Base-by-base conservation (phyloP, 2,113 vertebrate species). In the Rhea americana region DNA sequence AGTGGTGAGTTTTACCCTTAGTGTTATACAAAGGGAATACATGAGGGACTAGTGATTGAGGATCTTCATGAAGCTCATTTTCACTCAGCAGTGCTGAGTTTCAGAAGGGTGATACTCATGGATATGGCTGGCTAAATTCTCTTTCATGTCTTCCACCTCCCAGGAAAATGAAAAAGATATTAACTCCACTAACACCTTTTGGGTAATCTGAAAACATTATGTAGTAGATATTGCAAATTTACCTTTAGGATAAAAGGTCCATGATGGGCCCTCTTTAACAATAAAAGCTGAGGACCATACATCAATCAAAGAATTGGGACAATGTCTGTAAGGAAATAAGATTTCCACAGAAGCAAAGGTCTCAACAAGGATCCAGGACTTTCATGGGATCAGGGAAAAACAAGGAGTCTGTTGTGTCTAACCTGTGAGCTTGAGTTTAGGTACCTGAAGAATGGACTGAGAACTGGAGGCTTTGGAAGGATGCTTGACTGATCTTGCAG, bases 11-110 rank as follows among this genome's bases (percentile, higher is more conserved):
- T 94, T 89, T 86, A 95, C 86, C 67, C 93, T 95, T 91, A 89
- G 86, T 92, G 81, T 87, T 94, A 94, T 79, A 91, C 32, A 2
- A 74, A 96, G 81, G 93, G 83, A 95, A 59, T 83, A 79, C 93
- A 90, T 73, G 91, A 79, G 93, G 91, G 91, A 87, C 88, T 90
- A 84, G 78, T 47, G 90, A 95, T 82, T 95, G 88, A 95, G 95
- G 93, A 90, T 89, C 92, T 93, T 93, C 96, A 93, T 81, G 94
- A 94, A 95, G 89, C 93, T 94, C 83, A 95, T 93, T 94, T 96
- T 94, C 93, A 51, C 94, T 71, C 81, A 89, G 94, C 83, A 56
- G 94, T 92, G 59, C 81, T 92, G 95, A 93, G 74, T 94, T 94
- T 95, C 86, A 90, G 94, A 96, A 93, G 77, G 65, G 88, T 94